Base-by-base conservation (phyloP, 2,888 invertebrate species). In the Catocala fraxini region DNA sequence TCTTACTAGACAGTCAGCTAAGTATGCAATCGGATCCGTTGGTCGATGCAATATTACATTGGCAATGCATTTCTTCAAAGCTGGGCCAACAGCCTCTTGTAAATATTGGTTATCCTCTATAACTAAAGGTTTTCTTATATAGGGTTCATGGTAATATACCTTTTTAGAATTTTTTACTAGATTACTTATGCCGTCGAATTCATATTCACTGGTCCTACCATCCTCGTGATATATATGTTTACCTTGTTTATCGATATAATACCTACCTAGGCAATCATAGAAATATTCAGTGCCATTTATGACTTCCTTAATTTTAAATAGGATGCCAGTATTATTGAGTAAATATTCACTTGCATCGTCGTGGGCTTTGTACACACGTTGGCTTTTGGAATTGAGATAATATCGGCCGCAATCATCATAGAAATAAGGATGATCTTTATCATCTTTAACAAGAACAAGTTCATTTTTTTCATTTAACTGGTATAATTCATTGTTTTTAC, bases 391-490 rank as follows among this genome's bases (percentile, higher is more conserved):
- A 51, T 72, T 63, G 7, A 79, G 47, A 55, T 77, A 86, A 68
- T 86, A 84, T 15, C 83, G 79, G 11, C 84, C 85, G 39, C 80
- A 83, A 6, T 77, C 68, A 35, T 86, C 85, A 61, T 80, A 85
- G 63, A 73, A 84, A 72, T 82, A 86, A 15, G 84, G 60, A 59
- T 78, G 74, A 34, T 72, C 56, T 0, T 77, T 73, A 43, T 82
- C 83, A 41, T 85, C 82, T 13, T 56, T 53, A 5, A 83, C 35
- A 6, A 68, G 66, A 0, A 84, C 76, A 11, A 84, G 68, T 39
- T 70, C 57, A 47, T 75, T 63, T 0, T n/a, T 49, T 46, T 82
- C 82, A 62, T 84, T 77, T 10, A 79, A 59, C 65, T 85, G 85
- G 56, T 80, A 85, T 33, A 74, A n/a, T 11, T 79, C 77, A 5